Conservation (phyloP, 2,888 invertebrate species). For the Scelioninae gen. 2 region DNA sequence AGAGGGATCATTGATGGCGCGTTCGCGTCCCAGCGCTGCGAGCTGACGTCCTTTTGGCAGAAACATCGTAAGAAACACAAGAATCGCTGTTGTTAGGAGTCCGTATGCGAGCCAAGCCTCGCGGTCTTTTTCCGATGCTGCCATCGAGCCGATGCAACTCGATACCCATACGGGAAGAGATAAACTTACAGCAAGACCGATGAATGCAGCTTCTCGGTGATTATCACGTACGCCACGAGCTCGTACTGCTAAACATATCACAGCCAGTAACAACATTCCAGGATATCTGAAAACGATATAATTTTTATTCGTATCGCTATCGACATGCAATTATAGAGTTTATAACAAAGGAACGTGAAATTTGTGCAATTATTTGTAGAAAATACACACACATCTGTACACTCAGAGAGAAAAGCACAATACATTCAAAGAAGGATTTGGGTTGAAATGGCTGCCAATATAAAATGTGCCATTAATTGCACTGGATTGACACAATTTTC, state of each 20-base stretch:
- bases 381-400: too few species aligned
- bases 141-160: slow-evolving; percentile 79
- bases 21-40: slow-evolving; percentile 94
- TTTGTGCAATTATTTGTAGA: too few species aligned
- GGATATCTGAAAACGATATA: too few species aligned
- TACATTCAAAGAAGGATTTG: too few species aligned
- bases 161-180: slow-evolving; percentile 92
- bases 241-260: slow-evolving; percentile 88
- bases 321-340: too few species aligned
- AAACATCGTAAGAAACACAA: slow-evolving; percentile 95
- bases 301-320: too few species aligned
- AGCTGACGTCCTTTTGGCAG: slow-evolving; percentile 93
- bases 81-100: slow-evolving; percentile 87
- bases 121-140: slow-evolving; percentile 82
- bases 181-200: slow-evolving; percentile 90
- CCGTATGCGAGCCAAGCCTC: slow-evolving; percentile 95
- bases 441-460: too few species aligned
- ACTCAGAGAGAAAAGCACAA: too few species aligned
- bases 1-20: slow-evolving; percentile 70
- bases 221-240: slow-evolving; percentile 94
- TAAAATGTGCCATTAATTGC: too few species aligned
- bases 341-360: too few species aligned
- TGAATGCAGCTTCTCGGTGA: slow-evolving; percentile 94
- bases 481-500: too few species aligned
- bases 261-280: slow-evolving; percentile 88